These are phyloP conservation scores for Moxostoma hubbsi DNA, from an alignment of 2,797 vertebrate genomes.

Conservation along the genomic window DNA sequence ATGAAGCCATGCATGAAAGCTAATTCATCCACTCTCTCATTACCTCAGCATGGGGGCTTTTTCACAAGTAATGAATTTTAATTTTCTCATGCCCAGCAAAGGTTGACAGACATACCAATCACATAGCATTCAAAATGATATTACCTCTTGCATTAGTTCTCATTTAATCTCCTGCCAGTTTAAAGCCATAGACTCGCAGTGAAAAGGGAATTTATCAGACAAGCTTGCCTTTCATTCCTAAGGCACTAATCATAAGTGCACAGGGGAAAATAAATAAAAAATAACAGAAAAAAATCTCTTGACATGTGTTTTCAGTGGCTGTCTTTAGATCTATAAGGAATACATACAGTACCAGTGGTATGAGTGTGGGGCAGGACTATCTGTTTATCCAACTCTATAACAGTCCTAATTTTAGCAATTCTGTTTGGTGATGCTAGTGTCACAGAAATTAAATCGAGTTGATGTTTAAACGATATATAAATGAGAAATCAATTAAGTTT, in stretches of 20 bases:
- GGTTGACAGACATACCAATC: conserved; percentile 58
- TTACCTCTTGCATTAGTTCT: conserved; percentile 59
- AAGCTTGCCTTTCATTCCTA: conserved; percentile 54
- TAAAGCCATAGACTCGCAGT: conserved; percentile 42
- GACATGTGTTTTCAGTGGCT: conserved; percentile 41
- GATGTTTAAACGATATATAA: too few species aligned
- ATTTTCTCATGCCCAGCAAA: conserved; percentile 54
- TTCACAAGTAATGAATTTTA: conserved; percentile 55
- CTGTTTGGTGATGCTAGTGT: too few species aligned
- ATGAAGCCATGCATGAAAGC: conserved; percentile 55
- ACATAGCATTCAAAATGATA: conserved; percentile 59
- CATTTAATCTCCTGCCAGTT: conserved; percentile 56
- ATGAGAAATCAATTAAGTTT: too few species aligned
- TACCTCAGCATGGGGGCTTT: conserved; percentile 60
- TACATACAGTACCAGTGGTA: not conserved
- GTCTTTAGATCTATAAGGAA: conserved; percentile 45
- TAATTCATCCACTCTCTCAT: conserved; percentile 59
- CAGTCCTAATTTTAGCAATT: too few species aligned
- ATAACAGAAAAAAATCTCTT: conserved; percentile 34
- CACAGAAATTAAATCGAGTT: too few species aligned
- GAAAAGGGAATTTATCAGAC: conserved; percentile 56
- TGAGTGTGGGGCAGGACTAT: too few species aligned
- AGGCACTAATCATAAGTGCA: conserved; percentile 51
- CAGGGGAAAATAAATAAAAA: conserved; percentile 15
- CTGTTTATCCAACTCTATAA: too few species aligned